Percentiles rank a stretch among this genome's conserved stretches.
These are phyloP conservation scores for Poecilia latipinna DNA, from an alignment of 2,113 vertebrate genomes.

Conservation along the genomic window DNA sequence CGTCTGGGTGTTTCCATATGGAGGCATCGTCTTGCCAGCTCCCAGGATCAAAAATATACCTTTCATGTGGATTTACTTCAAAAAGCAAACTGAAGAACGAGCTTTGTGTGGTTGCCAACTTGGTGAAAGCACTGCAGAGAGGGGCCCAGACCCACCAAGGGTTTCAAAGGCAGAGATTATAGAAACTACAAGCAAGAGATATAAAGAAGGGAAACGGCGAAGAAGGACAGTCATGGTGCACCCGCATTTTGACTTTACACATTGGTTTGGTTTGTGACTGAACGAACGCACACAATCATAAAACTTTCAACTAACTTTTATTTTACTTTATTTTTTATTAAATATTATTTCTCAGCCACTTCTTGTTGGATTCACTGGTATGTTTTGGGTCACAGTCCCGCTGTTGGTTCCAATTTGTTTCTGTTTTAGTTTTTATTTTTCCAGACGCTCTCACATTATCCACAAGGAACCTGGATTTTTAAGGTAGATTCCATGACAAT, in stretches of 20 bases:
- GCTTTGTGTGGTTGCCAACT: slow-evolving; percentile 22
- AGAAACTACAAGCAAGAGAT: neutral
- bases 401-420: neutral
- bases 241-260: neutral
- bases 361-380: neutral
- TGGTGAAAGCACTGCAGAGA: neutral
- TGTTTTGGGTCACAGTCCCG: neutral
- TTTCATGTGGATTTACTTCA: slow-evolving; percentile 46
- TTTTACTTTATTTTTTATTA: no score
- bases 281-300: neutral
- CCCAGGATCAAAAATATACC: slow-evolving; percentile 22
- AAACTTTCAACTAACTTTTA: neutral
- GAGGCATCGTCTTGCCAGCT: slow-evolving; percentile 37
- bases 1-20: slow-evolving; percentile 48
- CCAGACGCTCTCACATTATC: no score
- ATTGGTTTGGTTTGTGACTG: neutral
- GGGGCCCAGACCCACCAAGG: slow-evolving; percentile 17
- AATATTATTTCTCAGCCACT: neutral
- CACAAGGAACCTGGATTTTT: neutral
- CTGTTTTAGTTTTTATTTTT: no score
- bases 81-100: slow-evolving; percentile 46
- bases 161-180: neutral
- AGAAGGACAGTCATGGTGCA: no score
- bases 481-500: neutral
- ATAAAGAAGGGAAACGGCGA: neutral